Conservation (phyloP, 2,888 invertebrate genomes). For the Tiliacea citrago region DNA sequence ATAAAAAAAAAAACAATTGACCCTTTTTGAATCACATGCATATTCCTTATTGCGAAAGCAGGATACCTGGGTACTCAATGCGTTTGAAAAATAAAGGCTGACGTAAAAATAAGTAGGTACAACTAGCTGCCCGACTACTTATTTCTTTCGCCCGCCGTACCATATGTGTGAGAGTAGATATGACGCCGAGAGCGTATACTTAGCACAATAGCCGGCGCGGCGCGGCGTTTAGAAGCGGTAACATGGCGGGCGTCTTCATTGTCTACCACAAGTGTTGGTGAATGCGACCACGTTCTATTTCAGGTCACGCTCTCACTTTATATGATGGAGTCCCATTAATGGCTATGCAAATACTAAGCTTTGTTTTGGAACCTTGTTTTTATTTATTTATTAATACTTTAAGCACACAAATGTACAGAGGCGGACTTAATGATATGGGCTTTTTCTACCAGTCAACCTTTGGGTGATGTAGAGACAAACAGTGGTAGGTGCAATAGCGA, state of each 20-base stretch:
- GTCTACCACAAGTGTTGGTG: conserved; percentile 57
- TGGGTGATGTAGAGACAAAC: too few relatives aligned
- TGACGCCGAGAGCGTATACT: conserved; percentile 58
- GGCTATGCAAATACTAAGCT: conserved; percentile 50
- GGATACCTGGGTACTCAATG: neutral
- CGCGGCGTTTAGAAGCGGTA: conserved; percentile 61
- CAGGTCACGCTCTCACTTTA: conserved; percentile 51
- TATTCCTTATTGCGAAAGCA: too few relatives aligned
- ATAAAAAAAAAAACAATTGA: too few relatives aligned
- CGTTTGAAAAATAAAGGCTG: neutral
- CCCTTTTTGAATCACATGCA: too few relatives aligned
- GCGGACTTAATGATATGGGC: too few relatives aligned
- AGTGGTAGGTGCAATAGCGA: too few relatives aligned
- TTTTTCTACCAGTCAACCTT: too few relatives aligned
- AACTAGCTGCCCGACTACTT: neutral
- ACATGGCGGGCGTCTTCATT: conserved; percentile 62
- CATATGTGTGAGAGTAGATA: conserved; percentile 26
- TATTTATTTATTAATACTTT: too few relatives aligned
- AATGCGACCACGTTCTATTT: conserved; percentile 46
- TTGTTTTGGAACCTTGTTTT: conserved; percentile 17
- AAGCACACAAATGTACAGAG: too few relatives aligned
- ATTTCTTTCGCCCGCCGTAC: conserved; percentile 13
- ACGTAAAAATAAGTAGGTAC: neutral
- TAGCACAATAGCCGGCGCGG: conserved; percentile 48
- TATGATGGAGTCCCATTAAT: conserved; percentile 44